Evolutionary conservation across 2,888 invertebrate genomes (phyloP), one percentile per base, ranked within the genome.

Genomic region (Automeris io): DNA sequence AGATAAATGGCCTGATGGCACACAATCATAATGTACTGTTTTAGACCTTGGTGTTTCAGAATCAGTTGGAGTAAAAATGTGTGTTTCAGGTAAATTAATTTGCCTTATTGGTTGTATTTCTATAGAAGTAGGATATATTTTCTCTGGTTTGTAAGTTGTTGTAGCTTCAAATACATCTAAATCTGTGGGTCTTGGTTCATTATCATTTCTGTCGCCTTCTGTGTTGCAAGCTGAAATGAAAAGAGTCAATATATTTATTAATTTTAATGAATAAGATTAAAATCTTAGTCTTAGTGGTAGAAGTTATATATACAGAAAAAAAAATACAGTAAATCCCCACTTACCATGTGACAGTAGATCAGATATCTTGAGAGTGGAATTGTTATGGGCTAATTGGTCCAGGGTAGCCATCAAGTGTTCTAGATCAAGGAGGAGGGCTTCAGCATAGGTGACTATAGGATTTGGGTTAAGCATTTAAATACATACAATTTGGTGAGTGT

Each of bases 321-420:
- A 29, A 3, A 3, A 9, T 26, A 13, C 5, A 18, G 8, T 5
- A n/a, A 18, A 25, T 18, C 11, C 25, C 25, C 25, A 85, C 87
- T 87, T 78, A 87, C 87, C 87, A 65, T 83, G 74, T 58, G 83
- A 79, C 31, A 87, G 65, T 62, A 87, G 66, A 49, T 87, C 87
- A 39, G 87, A 87, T 68, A 87, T 87, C 74, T 87, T 87, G 68
- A 87, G 75, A 53, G 79, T 70, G 57, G 86, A 79, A 63, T 87
- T 83, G 70, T 79, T 83, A 62, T 87, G 79, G 73, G 87, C 83
- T 85, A 87, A 87, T 79, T 87, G 87, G 67, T 87, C 87, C 70
- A 87, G 70, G 60, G 87, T 87, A 60, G 87, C 85, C 87, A 87
- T 87, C 49, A 87, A 83, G 77, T 87, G 82, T 78, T 87, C 87